Base-by-base conservation (phyloP, 2,888 invertebrate species). In the Crocallis elinguaria region DNA sequence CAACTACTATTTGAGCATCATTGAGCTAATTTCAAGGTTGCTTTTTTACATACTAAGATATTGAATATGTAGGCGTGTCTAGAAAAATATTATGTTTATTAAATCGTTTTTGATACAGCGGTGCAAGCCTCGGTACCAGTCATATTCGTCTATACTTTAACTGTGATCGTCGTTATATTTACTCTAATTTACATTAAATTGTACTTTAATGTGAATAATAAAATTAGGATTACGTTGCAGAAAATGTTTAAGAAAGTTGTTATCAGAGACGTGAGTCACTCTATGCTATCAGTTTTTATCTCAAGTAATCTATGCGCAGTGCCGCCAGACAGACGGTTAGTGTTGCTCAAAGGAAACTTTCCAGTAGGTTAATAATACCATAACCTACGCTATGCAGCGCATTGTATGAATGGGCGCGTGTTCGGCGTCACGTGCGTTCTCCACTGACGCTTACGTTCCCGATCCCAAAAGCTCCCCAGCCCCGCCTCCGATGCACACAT, bases 391-490 rank as follows among this genome's bases (percentile, higher is more conserved):
- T 43, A 48, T 53, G 36, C 14, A 37, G 14, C 32, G 45, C 35
- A 19, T 29, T 33, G 32, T 52, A 49, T 64, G 60, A 65, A 69
- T 64, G 67, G 48, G 56, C 64, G 71, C 87, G 82, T 88, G 89
- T 62, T 43, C 41, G 35, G 38, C 49, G 70, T 83, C 89, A 88
- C 89, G 90, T 85, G 77, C 80, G 73, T 79, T 69, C 41, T 16
- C 13, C 48, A 50, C 43, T 46, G 37, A 58, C 66, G 60, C 55
- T 62, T 68, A 62, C 57, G 68, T 71, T 74, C 77, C 77, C 79
- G 67, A 77, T n/a, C n/a, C n/a, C n/a, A n/a, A 29, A 81, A 76
- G 75, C 73, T 74, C 52, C 42, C 43, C 12, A 16, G 36, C 36
- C 77, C 64, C 77, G 73, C 79, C 61, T 35, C 66, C 48, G 60